phyloP scores from a whole-genome alignment of 2,888 invertebrate genomes.

The Lithophane leautieri region DNA sequence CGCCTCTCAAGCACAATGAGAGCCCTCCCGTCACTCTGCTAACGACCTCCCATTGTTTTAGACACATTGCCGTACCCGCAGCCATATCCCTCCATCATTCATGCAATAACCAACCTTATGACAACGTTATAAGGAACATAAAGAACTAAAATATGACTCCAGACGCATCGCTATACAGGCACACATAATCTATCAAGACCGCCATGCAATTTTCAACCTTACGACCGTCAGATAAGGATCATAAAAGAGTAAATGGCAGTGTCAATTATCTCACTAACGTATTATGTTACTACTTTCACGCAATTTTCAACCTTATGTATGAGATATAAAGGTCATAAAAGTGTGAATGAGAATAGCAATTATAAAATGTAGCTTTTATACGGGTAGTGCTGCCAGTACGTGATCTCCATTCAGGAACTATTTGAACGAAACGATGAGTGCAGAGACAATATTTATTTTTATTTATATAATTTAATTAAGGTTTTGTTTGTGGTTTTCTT shows the following conservation, averaged over 20 bases:
- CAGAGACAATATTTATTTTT: slow-evolving; percentile 11
- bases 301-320: slow-evolving; percentile 33
- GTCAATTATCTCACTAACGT: slow-evolving; percentile 49
- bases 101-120: slow-evolving; percentile 48
- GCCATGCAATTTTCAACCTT: slow-evolving; percentile 30
- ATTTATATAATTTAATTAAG: slow-evolving; percentile 16
- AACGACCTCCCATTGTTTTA: slow-evolving; percentile 66
- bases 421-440: slow-evolving; percentile 29
- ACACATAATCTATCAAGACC: slow-evolving; percentile 30
- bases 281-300: slow-evolving; percentile 20
- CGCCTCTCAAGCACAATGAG: slow-evolving; percentile 62
- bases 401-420: slow-evolving; percentile 49
- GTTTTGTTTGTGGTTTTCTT: slow-evolving; percentile 12
- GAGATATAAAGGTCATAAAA: slow-evolving; percentile 25
- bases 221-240: neutral
- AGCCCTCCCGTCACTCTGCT: slow-evolving; percentile 59
- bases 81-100: slow-evolving; percentile 30
- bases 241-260: slow-evolving; percentile 21
- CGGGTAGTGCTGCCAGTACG: slow-evolving; percentile 43
- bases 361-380: slow-evolving; percentile 60
- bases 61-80: slow-evolving; percentile 59
- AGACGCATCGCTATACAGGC: slow-evolving; percentile 32
- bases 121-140: slow-evolving; percentile 39
- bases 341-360: slow-evolving; percentile 34
- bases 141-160: slow-evolving; percentile 44